Evolutionary conservation across 1,140 invertebrate species (phyloP).

Genomic region (Zaprionus camerounensis): DNA sequence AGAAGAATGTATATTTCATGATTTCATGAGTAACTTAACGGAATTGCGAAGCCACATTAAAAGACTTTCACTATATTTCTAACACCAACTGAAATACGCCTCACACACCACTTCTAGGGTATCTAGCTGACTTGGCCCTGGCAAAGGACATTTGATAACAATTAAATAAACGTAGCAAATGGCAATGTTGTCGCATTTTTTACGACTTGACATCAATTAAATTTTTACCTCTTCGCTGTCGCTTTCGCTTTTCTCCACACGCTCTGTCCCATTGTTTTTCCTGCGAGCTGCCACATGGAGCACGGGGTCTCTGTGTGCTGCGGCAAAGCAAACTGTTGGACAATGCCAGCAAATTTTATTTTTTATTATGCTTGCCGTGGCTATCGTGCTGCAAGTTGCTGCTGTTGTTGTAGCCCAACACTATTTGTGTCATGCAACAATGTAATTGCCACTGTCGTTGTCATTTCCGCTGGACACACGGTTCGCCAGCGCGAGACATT

Average conservation of each 20-base stretch:
- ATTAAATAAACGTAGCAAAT: slow-evolving; percentile 57
- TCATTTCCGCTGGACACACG: slow-evolving; percentile 83
- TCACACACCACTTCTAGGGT: neutral
- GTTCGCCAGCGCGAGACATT: slow-evolving; percentile 62
- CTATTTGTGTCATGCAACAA: slow-evolving; percentile 84
- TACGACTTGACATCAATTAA: slow-evolving; percentile 78
- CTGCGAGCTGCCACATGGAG: slow-evolving; percentile 5
- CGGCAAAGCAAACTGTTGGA: slow-evolving; percentile 42
- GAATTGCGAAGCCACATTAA: neutral
- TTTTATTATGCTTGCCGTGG: slow-evolving; percentile 45
- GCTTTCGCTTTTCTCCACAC: slow-evolving; percentile 8
- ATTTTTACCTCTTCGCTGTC: slow-evolving; percentile 60
- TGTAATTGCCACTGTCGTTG: slow-evolving; percentile 84
- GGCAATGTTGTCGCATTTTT: slow-evolving; percentile 60
- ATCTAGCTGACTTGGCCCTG: slow-evolving; percentile 5
- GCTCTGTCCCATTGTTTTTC: slow-evolving; percentile 3
- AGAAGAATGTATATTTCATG: no score
- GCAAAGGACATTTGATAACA: slow-evolving; percentile 69
- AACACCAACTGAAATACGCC: neutral
- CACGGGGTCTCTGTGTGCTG: slow-evolving; percentile 12
- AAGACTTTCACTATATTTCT: neutral
- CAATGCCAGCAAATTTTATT: slow-evolving; percentile 47
- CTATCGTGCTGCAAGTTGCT: slow-evolving; percentile 38
- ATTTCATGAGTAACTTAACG: neutral
- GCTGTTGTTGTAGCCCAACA: slow-evolving; percentile 58